These are phyloP conservation scores for Acanthosepion lycidas DNA, from an alignment of 2,888 invertebrate species.

Conservation along the genomic window DNA sequence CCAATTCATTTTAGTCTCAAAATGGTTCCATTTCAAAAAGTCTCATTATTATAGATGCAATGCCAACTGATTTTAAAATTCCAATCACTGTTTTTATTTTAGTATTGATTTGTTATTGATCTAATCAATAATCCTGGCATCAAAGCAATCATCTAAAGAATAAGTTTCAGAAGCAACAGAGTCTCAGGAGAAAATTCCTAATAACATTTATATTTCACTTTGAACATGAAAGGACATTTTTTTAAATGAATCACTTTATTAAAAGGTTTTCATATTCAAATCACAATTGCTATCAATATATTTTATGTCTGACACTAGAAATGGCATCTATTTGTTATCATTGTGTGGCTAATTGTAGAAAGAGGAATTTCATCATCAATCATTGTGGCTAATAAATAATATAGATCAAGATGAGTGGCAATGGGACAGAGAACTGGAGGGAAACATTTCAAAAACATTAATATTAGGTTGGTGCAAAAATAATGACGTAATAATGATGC, in stretches of 20 bases:
- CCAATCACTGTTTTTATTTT: not conserved
- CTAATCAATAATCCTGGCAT: not conserved
- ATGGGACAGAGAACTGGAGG: no score
- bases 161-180: not conserved
- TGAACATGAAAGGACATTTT: not conserved
- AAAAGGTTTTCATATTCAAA: not conserved
- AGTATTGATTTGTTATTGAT: not conserved
- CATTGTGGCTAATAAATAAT: no score
- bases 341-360: no score
- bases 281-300: no score
- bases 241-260: not conserved
- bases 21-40: not conserved
- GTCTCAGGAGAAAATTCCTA: not conserved
- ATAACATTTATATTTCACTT: not conserved
- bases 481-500: no score
- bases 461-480: no score
- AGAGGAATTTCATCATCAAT: no score
- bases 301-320: no score
- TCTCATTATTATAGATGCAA: not conserved
- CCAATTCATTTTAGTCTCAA: not conserved
- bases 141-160: not conserved
- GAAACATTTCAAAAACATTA: no score
- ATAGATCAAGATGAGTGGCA: no score
- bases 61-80: not conserved
- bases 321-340: no score